Evolutionary conservation across 1,140 invertebrate genomes (phyloP), one percentile per base, ranked within the genome.

Genomic region (Aphelenchoides fujianensis): DNA sequence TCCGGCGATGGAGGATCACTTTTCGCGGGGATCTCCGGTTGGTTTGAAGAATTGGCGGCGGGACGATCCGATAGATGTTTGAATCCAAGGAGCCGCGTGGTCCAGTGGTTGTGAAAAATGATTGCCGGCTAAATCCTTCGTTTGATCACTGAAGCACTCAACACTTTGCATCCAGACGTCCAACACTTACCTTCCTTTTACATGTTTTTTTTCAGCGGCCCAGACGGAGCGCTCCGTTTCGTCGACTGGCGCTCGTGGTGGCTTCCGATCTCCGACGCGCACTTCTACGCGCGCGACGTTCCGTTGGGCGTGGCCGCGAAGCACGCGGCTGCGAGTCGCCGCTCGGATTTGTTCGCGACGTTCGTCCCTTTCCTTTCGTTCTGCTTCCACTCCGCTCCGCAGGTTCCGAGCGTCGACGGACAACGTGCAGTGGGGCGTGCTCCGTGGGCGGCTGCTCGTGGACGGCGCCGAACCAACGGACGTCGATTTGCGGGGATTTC

Each of bases 1-100:
- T 7, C 34, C 5, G 19, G 7, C 55, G 5, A 30, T 59, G 55
- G 55, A 27, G 55, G 28, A 19, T 59, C 55, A 59, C 5, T 59
- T 59, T 59, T 59, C 55, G 55, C 5, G 55, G 55, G 5, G 55
- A 59, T 59, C 23, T 59, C 12, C 41, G 41, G 41, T 48, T 16
- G 23, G n/a, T n/a, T n/a, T n/a, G n/a, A n/a, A n/a, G n/a, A n/a
- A n/a, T n/a, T n/a, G n/a, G n/a, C n/a, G n/a, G n/a, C n/a, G n/a
- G n/a, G n/a, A n/a, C n/a, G n/a, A n/a, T n/a, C n/a, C 41, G 41
- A 48, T 23, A 48, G 23, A 48, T 23, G 23, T 48, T 12, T 23
- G 41, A 48, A 48, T 48, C 41, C 12, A 48, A 48, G 12, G 41
- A 48, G 23, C n/a, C n/a, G n/a, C n/a, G n/a, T n/a, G n/a, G n/a